Evolutionary conservation across 2,888 invertebrate species (phyloP).

Genomic region (Synergus umbraculus): DNA sequence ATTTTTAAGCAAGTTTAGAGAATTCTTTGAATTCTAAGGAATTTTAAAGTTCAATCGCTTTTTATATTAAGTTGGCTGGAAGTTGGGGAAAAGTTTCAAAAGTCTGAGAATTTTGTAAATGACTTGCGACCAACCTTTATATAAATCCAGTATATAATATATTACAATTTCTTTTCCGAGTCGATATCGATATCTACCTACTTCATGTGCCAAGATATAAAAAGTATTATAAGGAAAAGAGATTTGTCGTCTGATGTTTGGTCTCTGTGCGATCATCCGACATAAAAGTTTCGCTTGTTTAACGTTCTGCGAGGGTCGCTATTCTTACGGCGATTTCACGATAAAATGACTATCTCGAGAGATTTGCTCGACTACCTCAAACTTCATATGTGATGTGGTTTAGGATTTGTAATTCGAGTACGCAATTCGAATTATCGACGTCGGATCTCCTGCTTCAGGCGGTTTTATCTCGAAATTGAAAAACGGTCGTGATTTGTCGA

Average conservation of each 20-base stretch:
- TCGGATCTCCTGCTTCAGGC: neutral
- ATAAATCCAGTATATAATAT: no score
- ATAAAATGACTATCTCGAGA: neutral
- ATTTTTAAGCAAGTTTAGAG: no score
- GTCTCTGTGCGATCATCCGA: slow-evolving; percentile 6
- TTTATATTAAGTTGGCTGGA: no score
- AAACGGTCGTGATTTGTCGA: slow-evolving; percentile 45
- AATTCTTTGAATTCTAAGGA: no score
- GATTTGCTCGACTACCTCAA: neutral
- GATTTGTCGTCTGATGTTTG: slow-evolving; percentile 10
- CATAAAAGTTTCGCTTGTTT: slow-evolving; percentile 10
- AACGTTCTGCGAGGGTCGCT: neutral
- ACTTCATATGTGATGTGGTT: neutral
- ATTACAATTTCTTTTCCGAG: neutral
- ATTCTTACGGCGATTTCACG: slow-evolving; percentile 18
- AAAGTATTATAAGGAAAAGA: neutral
- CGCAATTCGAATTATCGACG: slow-evolving; percentile 40
- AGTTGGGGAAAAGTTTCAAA: no score
- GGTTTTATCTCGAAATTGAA: slow-evolving; percentile 42
- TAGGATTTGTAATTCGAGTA: neutral
- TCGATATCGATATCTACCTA: neutral
- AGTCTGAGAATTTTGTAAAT: no score
- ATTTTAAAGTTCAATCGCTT: no score
- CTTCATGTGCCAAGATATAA: neutral
- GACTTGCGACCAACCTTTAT: no score